Evolutionary conservation across 2,113 vertebrate species (phyloP).

Genomic region (Oreamnos americanus): DNA sequence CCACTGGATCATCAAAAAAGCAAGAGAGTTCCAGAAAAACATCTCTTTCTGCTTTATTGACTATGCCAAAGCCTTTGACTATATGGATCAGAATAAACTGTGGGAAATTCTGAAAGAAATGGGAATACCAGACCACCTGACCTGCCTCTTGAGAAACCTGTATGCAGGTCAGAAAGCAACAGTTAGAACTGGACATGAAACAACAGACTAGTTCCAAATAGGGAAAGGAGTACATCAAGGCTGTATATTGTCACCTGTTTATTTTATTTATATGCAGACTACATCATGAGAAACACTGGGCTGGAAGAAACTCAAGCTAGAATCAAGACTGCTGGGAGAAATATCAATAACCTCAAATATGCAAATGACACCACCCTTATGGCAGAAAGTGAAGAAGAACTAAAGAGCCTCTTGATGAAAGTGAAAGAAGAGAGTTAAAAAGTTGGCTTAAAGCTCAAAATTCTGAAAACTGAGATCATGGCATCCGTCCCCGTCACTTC

Average conservation of each 20-base stretch:
- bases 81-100: not conserved
- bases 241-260: not conserved
- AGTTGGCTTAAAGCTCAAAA: not conserved
- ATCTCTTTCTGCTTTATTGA: not conserved
- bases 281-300: not conserved
- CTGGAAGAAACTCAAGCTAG: not conserved
- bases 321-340: not conserved
- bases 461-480: not conserved
- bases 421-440: not conserved
- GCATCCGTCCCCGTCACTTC: fast-evolving
- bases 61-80: not conserved
- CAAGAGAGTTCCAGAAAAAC: not conserved
- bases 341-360: not conserved
- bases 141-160: not conserved
- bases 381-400: not conserved
- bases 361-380: not conserved
- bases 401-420: not conserved
- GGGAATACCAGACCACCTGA: not conserved
- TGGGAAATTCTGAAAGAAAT: not conserved
- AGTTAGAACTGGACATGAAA: not conserved
- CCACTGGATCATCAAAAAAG: not conserved
- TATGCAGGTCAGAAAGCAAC: not conserved
- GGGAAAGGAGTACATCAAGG: not conserved
- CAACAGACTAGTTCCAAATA: not conserved
- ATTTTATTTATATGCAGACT: not conserved